phyloP scores from a whole-genome alignment of 2,888 invertebrate genomes.

The Salpingus planirostris region DNA sequence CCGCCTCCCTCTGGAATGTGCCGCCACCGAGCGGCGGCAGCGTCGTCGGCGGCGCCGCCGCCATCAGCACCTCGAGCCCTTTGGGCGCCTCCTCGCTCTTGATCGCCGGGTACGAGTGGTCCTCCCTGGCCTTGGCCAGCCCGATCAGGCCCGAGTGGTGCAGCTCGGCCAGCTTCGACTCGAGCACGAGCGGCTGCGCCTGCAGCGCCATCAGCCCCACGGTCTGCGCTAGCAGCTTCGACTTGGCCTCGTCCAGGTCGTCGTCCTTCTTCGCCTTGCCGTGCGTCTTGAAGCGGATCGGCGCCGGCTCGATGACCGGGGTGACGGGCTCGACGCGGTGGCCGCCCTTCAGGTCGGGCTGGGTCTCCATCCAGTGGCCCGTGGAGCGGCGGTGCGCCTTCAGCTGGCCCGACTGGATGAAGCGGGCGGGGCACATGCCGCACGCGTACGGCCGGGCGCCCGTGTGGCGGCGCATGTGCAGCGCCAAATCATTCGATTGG shows the following conservation, averaged over 20 bases:
- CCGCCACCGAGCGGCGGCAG: slow-evolving; percentile 10
- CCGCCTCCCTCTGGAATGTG: slow-evolving; percentile 4
- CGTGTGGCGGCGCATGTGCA: slow-evolving; percentile 62
- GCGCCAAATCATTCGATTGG: slow-evolving; percentile 61
- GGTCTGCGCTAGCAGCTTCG: slow-evolving; percentile 18
- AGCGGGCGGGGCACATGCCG: slow-evolving; percentile 57
- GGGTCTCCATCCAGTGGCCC: slow-evolving; percentile 48
- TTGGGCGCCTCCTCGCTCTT: slow-evolving; percentile 14
- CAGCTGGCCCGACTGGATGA: slow-evolving; percentile 54
- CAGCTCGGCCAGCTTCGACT: slow-evolving; percentile 30
- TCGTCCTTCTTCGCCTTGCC: slow-evolving; percentile 24
- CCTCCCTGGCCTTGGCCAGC: slow-evolving; percentile 12
- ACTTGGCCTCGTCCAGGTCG: slow-evolving; percentile 11
- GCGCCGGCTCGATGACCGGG: slow-evolving; percentile 34
- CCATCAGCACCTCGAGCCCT: slow-evolving; percentile 5
- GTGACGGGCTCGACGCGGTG: slow-evolving; percentile 40
- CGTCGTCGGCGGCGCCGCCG: slow-evolving; percentile 4
- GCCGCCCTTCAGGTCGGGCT: slow-evolving; percentile 40
- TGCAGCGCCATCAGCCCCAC: slow-evolving; percentile 29
- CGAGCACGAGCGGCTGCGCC: slow-evolving; percentile 27
- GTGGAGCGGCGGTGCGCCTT: slow-evolving; percentile 55
- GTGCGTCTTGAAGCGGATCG: slow-evolving; percentile 38
- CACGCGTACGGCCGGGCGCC: slow-evolving; percentile 59
- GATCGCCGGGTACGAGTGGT: slow-evolving; percentile 1
- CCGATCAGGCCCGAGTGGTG: slow-evolving; percentile 23